Conservation (phyloP, 2,888 invertebrate species). For the Pycnomerus fuliginosus region DNA sequence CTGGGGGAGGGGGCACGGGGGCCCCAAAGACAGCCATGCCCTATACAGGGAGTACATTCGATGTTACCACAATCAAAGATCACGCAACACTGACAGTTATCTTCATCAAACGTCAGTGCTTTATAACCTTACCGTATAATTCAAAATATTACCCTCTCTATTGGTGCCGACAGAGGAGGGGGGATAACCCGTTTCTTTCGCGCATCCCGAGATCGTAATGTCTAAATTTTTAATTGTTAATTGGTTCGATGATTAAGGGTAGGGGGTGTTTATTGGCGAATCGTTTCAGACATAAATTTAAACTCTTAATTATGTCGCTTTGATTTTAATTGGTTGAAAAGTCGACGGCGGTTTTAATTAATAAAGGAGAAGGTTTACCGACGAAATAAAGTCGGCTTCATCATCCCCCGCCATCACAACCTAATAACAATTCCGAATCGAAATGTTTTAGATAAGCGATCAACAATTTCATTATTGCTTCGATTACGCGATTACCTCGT, state of each 20-base stretch:
- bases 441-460: too few species aligned
- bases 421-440: too few species aligned
- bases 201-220: constrained; percentile 19
- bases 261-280: constrained; percentile 8
- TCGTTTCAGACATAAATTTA: constrained; percentile 11
- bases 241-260: constrained; percentile 6
- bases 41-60: constrained; percentile 54
- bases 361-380: too few species aligned
- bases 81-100: constrained; percentile 39
- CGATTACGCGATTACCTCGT: constrained; percentile 17
- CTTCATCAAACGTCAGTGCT: constrained; percentile 44
- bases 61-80: constrained; percentile 30
- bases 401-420: too few species aligned
- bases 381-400: too few species aligned
- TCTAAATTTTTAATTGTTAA: constrained; percentile 5
- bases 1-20: constrained; percentile 32
- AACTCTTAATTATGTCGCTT: constrained; percentile 13
- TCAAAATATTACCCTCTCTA: constrained; percentile 37
- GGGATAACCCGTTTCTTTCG: constrained; percentile 24
- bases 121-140: constrained; percentile 39
- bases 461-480: constrained; percentile 36
- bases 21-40: constrained; percentile 52
- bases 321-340: too few species aligned
- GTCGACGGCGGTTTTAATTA: too few species aligned
- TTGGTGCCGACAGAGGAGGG: constrained; percentile 24